phyloP scores from a whole-genome alignment of 2,113 vertebrate genomes.

The Oenanthe oenanthe region DNA sequence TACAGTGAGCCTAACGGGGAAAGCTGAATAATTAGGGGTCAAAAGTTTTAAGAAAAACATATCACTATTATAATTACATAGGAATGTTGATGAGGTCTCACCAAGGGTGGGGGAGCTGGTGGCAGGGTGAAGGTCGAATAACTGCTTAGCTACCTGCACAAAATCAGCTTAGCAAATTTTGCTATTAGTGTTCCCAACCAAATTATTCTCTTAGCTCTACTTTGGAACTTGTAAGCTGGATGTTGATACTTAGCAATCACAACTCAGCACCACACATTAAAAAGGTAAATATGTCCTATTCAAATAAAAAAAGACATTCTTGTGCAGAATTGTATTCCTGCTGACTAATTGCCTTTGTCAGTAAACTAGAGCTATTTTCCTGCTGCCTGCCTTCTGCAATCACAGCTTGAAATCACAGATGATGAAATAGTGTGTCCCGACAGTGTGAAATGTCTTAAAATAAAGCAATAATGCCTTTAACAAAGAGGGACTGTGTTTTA shows the following conservation, averaged over 20 bases:
- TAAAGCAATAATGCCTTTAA: not conserved
- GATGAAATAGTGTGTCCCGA: slow-evolving; percentile 40
- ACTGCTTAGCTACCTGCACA: not conserved
- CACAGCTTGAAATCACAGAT: slow-evolving; percentile 58
- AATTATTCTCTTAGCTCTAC: slow-evolving; percentile 6
- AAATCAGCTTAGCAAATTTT: not conserved
- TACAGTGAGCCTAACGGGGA: not conserved
- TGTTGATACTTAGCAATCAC: slow-evolving; percentile 47
- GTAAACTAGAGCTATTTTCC: slow-evolving; percentile 55
- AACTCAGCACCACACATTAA: slow-evolving; percentile 5
- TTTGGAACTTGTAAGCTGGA: slow-evolving; percentile 37
- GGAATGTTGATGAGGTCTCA: not conserved
- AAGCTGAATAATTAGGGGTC: not conserved
- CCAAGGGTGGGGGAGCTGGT: not conserved
- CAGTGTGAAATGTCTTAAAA: slow-evolving; percentile 38
- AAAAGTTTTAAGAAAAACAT: not conserved
- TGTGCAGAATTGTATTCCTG: slow-evolving; percentile 50
- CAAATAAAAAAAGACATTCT: slow-evolving; percentile 39
- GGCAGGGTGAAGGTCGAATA: not conserved
- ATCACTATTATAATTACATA: not conserved
- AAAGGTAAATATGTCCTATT: slow-evolving; percentile 65
- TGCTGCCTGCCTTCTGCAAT: slow-evolving; percentile 50
- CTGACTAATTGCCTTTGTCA: slow-evolving; percentile 70
- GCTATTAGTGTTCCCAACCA: not conserved
- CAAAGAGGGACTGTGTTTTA: not conserved